phyloP scores from a whole-genome alignment of 2,888 invertebrate genomes.

The Chalcis sispes region DNA sequence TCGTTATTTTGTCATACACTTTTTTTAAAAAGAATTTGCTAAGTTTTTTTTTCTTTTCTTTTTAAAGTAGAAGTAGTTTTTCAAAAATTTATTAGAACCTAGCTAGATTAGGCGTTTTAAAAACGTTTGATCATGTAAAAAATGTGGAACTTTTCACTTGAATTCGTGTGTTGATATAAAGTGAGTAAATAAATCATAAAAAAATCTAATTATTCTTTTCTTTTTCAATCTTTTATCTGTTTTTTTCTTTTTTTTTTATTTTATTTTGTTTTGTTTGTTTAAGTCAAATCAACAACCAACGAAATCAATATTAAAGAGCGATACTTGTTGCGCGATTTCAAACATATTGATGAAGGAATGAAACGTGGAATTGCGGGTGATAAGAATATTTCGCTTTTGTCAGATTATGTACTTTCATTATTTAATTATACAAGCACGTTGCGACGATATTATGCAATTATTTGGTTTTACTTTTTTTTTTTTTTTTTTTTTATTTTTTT shows the following conservation, averaged over 20 bases:
- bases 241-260: background rate
- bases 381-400: slow-evolving; percentile 25
- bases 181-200: too few relatives aligned
- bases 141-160: slow-evolving; percentile 8
- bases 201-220: background rate
- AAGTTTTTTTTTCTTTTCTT: background rate
- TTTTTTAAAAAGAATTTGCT: background rate
- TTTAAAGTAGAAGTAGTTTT: background rate
- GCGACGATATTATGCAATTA: slow-evolving; percentile 40
- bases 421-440: slow-evolving; percentile 44
- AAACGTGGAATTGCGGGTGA: slow-evolving; percentile 20
- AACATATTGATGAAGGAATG: slow-evolving; percentile 31
- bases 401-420: slow-evolving; percentile 50
- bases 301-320: slow-evolving; percentile 25
- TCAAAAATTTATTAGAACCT: slow-evolving; percentile 29
- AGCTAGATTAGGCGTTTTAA: slow-evolving; percentile 33
- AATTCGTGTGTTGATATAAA: background rate
- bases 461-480: too few relatives aligned
- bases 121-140: slow-evolving; percentile 10
- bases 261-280: too few relatives aligned
- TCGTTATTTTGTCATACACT: too few relatives aligned
- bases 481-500: too few relatives aligned
- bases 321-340: slow-evolving; percentile 33
- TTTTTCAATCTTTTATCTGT: background rate
- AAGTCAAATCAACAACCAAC: too few relatives aligned